Evolutionary conservation across 2,797 vertebrate species (phyloP).

Genomic region (Gymnothorax reevesii): DNA sequence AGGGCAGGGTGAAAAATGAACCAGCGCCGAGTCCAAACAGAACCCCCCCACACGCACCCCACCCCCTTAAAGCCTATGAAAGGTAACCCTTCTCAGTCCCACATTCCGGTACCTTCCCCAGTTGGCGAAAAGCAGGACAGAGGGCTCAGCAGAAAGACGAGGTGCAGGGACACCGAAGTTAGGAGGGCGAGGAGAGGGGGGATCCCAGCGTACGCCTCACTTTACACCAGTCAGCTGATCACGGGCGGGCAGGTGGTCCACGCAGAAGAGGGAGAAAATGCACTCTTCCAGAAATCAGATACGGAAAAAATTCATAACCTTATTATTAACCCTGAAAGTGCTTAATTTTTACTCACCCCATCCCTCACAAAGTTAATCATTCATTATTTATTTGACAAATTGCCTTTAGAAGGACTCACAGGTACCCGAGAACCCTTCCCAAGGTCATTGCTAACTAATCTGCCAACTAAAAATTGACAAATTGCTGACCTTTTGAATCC

Average conservation of each 20-base stretch:
- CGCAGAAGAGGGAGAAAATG: neutral
- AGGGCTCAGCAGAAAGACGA: constrained; percentile 14
- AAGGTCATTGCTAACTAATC: too few species aligned
- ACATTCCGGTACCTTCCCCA: constrained; percentile 6
- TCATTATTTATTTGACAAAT: too few species aligned
- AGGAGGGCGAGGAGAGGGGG: neutral
- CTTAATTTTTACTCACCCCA: too few species aligned
- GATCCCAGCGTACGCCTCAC: neutral
- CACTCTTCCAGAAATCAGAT: neutral
- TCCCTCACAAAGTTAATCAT: too few species aligned
- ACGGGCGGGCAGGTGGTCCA: neutral
- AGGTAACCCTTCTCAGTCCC: neutral
- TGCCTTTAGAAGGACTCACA: too few species aligned
- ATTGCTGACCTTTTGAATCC: too few species aligned
- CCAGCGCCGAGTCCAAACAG: constrained; percentile 9
- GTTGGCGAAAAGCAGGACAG: neutral
- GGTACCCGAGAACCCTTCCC: too few species aligned
- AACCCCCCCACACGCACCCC: neutral
- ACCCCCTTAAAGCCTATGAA: neutral
- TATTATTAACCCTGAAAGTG: too few species aligned
- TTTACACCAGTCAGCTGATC: too few species aligned
- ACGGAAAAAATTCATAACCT: neutral
- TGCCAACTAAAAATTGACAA: too few species aligned
- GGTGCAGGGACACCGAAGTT: neutral
- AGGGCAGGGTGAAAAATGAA: neutral